These are phyloP conservation scores for Oreotragus oreotragus DNA, from an alignment of 2,113 vertebrate genomes.

Conservation along the genomic window DNA sequence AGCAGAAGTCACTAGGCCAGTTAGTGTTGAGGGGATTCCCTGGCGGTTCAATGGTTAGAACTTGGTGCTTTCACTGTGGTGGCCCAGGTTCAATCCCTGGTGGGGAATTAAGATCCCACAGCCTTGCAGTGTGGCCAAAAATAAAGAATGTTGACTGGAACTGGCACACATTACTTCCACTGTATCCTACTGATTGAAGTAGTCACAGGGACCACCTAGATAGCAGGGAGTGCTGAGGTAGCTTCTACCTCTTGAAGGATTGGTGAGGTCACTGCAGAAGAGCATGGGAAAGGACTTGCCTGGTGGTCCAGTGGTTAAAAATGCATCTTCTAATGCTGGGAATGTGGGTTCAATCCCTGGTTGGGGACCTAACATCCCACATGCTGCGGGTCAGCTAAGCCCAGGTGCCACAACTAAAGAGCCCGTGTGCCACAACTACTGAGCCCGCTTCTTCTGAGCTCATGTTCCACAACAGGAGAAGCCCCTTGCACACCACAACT, in stretches of 20 bases:
- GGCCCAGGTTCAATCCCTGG: neutral
- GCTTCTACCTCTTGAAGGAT: neutral
- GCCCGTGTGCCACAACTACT: neutral
- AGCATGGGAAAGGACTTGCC: neutral
- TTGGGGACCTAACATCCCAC: neutral
- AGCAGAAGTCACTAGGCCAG: neutral
- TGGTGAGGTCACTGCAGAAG: neutral
- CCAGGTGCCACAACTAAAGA: neutral
- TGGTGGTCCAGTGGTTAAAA: neutral
- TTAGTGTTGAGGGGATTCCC: neutral
- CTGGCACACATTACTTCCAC: neutral
- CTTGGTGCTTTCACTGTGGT: neutral
- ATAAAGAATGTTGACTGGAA: neutral
- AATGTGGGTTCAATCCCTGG: neutral
- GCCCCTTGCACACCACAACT: neutral
- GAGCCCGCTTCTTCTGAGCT: neutral
- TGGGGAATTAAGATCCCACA: neutral
- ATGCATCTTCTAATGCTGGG: neutral
- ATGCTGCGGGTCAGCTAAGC: neutral
- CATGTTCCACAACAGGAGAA: neutral
- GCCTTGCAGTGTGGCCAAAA: neutral
- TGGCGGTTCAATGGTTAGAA: neutral
- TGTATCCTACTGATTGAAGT: neutral
- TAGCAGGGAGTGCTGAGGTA: neutral
- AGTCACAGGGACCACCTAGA: neutral